phyloP scores from a whole-genome alignment of 2,113 vertebrate genomes.

The Climacteris rufus region DNA sequence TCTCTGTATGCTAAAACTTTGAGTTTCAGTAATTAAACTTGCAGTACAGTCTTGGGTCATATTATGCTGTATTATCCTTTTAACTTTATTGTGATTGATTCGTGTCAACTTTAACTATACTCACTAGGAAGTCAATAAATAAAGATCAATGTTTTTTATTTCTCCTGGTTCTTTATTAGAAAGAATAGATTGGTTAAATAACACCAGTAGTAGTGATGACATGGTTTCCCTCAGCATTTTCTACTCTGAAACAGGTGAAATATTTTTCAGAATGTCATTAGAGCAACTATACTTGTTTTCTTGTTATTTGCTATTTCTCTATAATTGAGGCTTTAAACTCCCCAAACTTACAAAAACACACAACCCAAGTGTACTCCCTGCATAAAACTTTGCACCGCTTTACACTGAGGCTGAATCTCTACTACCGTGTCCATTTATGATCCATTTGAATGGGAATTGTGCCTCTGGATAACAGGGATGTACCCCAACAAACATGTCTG shows the following conservation, averaged over 20 bases:
- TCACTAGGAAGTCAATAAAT: constrained; percentile 89
- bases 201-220: not conserved
- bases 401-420: not conserved
- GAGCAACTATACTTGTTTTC: not conserved
- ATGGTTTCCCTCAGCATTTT: not conserved
- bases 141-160: constrained; percentile 92
- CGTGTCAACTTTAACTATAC: constrained; percentile 93
- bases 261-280: not conserved
- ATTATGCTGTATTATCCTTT: constrained; percentile 84
- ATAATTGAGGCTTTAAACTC: not conserved
- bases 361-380: not conserved
- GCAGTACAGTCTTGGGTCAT: constrained; percentile 45
- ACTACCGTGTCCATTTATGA: not conserved
- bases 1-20: constrained; percentile 12
- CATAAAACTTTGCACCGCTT: not conserved
- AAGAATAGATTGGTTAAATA: constrained; percentile 88
- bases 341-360: not conserved
- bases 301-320: not conserved
- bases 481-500: not conserved
- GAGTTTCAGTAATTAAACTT: constrained; percentile 70
- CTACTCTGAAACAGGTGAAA: not conserved
- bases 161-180: constrained; percentile 85
- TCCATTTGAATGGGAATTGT: not conserved
- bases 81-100: constrained; percentile 96
- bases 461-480: not conserved